Percentiles rank a stretch among this genome's conserved stretches.
Evolutionary conservation across 2,113 vertebrate species (phyloP).

Genomic region (Amazona vittata): DNA sequence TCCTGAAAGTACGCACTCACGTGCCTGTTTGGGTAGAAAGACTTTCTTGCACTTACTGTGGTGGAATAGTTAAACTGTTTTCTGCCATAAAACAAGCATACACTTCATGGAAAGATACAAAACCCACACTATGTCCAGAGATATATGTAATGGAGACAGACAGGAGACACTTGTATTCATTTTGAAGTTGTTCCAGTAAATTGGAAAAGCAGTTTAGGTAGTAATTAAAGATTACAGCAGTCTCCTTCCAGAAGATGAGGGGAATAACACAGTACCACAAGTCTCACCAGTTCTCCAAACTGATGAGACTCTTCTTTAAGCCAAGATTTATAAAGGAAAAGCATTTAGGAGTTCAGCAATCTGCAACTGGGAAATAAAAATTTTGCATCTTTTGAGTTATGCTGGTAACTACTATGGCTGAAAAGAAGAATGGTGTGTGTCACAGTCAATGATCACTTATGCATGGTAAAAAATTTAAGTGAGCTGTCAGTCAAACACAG

Average conservation of each 20-base stretch:
- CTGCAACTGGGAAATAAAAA: neutral
- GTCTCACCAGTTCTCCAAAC: neutral
- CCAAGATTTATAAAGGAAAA: neutral
- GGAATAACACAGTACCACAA: neutral
- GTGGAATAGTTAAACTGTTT: neutral
- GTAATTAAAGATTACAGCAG: neutral
- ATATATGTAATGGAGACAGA: neutral
- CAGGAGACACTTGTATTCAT: neutral
- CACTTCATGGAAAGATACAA: neutral
- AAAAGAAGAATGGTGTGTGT: fast-evolving
- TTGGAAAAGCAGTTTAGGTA: neutral
- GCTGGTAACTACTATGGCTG: neutral
- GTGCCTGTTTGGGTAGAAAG: neutral
- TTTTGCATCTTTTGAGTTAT: neutral
- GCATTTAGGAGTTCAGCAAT: neutral
- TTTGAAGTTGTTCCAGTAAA: neutral
- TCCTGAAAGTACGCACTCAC: fast-evolving
- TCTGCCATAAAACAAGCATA: neutral
- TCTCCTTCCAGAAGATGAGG: neutral
- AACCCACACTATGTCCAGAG: neutral
- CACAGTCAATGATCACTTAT: neutral
- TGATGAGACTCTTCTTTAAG: neutral
- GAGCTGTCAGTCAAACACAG: neutral
- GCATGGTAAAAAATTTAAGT: neutral
- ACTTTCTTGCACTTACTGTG: neutral